phyloP scores from a whole-genome alignment of 1,140 invertebrate species.

The Neodiprion virginianus region DNA sequence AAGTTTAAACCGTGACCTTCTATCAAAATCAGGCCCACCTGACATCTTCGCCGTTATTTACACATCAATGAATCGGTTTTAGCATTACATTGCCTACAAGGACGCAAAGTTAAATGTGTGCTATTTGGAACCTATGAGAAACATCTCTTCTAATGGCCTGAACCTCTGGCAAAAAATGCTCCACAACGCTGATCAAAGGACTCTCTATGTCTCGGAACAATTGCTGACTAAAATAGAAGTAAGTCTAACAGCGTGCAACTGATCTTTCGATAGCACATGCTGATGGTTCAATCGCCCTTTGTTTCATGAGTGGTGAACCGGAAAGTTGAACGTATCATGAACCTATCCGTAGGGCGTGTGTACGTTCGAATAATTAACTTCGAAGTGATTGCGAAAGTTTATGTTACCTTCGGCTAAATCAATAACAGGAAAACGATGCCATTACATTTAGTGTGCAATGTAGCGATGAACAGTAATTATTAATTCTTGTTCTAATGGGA shows the following conservation, averaged over 20 bases:
- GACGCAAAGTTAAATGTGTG: slow-evolving; percentile 38
- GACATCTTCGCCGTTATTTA: background rate
- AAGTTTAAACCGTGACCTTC: no score
- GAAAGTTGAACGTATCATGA: background rate
- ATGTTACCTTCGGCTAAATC: background rate
- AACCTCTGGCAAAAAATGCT: slow-evolving; percentile 26
- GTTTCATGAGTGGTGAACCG: background rate
- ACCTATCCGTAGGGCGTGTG: background rate
- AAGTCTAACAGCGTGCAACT: slow-evolving; percentile 14
- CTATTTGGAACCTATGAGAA: slow-evolving; percentile 45
- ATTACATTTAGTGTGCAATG: no score
- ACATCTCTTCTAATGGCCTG: background rate
- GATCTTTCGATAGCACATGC: background rate
- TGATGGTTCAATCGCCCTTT: background rate
- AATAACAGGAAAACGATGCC: no score
- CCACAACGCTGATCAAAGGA: slow-evolving; percentile 21
- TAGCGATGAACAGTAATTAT: no score
- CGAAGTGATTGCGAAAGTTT: background rate
- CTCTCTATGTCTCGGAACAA: slow-evolving; percentile 36
- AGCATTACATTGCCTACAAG: slow-evolving; percentile 51
- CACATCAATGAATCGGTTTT: slow-evolving; percentile 15
- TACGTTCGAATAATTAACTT: background rate
- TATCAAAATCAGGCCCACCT: background rate
- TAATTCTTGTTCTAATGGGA: no score
- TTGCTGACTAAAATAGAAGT: slow-evolving; percentile 47